Conservation (phyloP, 2,113 vertebrate species). For the Entomyzon cyanotis region DNA sequence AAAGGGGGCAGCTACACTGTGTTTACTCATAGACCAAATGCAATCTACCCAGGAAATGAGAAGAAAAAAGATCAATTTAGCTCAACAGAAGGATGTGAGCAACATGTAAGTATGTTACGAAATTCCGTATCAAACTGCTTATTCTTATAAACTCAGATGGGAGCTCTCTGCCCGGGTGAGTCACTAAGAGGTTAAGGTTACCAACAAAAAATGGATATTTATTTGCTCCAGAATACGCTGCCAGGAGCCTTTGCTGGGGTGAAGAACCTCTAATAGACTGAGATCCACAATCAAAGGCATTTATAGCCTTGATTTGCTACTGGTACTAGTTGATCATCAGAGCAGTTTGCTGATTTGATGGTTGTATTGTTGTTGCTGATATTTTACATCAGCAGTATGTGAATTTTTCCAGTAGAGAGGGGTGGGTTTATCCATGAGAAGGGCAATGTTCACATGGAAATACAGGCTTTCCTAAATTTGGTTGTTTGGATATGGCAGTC, state of each 20-base stretch:
- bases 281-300: background rate
- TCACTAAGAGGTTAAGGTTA: constrained; percentile 46
- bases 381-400: background rate
- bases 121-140: constrained; percentile 66
- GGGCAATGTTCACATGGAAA: background rate
- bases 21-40: constrained; percentile 78
- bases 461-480: background rate
- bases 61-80: constrained; percentile 71
- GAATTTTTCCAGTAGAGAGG: background rate
- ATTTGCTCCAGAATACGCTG: constrained; percentile 15
- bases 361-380: background rate
- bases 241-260: background rate
- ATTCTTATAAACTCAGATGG: constrained; percentile 46
- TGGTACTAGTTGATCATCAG: background rate
- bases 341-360: background rate
- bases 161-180: background rate
- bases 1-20: constrained; percentile 72
- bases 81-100: constrained; percentile 66
- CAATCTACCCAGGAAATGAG: constrained; percentile 76
- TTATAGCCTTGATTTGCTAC: background rate
- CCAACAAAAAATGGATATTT: constrained; percentile 20
- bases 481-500: background rate
- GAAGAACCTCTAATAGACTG: background rate
- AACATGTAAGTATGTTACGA: constrained; percentile 65
- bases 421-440: background rate